Conservation (phyloP, 1,140 invertebrate genomes). For the Diabrotica undecimpunctata region DNA sequence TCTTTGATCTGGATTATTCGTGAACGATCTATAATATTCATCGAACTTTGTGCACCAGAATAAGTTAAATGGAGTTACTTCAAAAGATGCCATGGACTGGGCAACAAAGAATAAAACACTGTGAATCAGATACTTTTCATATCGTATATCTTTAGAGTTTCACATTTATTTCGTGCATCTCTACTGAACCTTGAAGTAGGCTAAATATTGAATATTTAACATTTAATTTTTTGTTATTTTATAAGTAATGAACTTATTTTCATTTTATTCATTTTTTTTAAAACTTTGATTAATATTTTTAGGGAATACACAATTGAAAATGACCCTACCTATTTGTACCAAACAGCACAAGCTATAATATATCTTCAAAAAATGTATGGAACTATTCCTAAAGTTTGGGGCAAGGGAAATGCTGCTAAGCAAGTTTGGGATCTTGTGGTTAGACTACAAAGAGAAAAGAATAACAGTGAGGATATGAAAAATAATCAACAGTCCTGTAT, state of each 20-base stretch:
- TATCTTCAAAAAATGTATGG: constrained; percentile 86
- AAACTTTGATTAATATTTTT: constrained; percentile 32
- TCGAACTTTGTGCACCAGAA: too few relatives aligned
- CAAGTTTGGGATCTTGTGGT: constrained; percentile 86
- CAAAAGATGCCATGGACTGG: too few relatives aligned
- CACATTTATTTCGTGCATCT: too few relatives aligned
- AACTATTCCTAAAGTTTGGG: constrained; percentile 82
- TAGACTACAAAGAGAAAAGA: constrained; percentile 66
- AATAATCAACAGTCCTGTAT: constrained; percentile 60
- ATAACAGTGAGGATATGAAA: constrained; percentile 46
- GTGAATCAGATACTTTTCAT: background rate
- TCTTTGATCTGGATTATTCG: too few relatives aligned
- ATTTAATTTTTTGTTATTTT: too few relatives aligned
- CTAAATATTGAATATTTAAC: too few relatives aligned
- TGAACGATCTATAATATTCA: too few relatives aligned
- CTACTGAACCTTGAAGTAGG: too few relatives aligned
- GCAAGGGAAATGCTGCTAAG: constrained; percentile 80
- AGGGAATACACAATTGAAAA: constrained; percentile 83
- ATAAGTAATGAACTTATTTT: too few relatives aligned
- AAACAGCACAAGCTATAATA: constrained; percentile 83
- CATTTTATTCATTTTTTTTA: constrained; percentile 6
- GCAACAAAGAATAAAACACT: too few relatives aligned
- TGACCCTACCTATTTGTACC: constrained; percentile 82
- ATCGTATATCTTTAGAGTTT: background rate
- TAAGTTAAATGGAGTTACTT: too few relatives aligned